Evolutionary conservation across 2,113 vertebrate species (phyloP).

Genomic region (Halcyon senegalensis): DNA sequence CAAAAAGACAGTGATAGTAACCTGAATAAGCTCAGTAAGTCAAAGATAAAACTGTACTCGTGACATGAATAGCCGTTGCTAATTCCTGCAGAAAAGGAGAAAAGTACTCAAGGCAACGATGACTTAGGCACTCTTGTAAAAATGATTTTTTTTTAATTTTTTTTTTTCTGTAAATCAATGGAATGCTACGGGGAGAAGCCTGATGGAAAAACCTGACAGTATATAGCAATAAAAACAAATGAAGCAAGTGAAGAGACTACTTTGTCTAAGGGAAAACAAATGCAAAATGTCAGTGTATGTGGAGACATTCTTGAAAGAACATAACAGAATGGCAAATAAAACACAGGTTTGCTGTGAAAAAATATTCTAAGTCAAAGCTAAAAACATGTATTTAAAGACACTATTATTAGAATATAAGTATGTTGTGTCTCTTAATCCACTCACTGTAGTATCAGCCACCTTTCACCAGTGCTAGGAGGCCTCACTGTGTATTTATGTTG

Average conservation of each 20-base stretch:
- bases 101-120: not conserved
- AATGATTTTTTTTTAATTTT: not conserved
- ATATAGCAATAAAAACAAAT: not conserved
- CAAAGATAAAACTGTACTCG: not conserved
- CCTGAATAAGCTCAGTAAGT: not conserved
- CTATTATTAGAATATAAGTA: not conserved
- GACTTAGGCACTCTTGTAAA: not conserved
- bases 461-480: not conserved
- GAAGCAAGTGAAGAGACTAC: not conserved
- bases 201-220: not conserved
- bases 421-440: not conserved
- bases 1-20: not conserved
- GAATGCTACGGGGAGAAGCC: not conserved
- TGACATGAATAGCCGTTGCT: not conserved
- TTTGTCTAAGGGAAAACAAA: conserved; percentile 2
- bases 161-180: not conserved
- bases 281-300: not conserved
- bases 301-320: not conserved
- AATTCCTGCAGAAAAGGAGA: not conserved
- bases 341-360: not conserved
- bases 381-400: not conserved
- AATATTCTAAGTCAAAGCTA: not conserved
- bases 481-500: not conserved
- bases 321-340: not conserved
- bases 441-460: not conserved